phyloP scores from a whole-genome alignment of 2,113 vertebrate species.

The Mormyrus iriodes region DNA sequence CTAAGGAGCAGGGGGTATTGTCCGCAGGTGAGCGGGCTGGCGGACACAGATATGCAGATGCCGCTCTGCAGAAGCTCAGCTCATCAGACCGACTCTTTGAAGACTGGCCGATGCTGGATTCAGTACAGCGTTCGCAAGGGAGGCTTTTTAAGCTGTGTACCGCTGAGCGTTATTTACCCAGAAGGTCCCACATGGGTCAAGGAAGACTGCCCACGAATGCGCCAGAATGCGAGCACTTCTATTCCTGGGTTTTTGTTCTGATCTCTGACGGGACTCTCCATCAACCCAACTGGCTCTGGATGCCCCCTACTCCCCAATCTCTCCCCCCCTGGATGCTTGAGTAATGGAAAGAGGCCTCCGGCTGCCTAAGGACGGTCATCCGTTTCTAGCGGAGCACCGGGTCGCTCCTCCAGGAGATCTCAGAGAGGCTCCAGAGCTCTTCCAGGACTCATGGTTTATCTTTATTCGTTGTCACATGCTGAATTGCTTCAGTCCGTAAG shows the following conservation, averaged over 20 bases:
- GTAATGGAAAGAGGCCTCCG: neutral
- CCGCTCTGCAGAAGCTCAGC: constrained; percentile 5
- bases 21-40: neutral
- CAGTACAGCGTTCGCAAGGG: neutral
- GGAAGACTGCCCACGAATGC: neutral
- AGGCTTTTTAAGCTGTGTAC: neutral
- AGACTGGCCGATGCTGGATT: neutral
- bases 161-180: neutral
- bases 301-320: neutral
- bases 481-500: neutral
- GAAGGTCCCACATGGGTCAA: neutral
- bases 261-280: neutral
- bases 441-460: neutral
- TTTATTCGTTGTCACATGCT: neutral
- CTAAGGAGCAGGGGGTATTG: neutral
- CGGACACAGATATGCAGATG: constrained; percentile 17
- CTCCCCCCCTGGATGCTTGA: neutral
- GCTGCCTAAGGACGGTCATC: neutral
- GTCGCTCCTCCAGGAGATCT: neutral
- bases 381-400: neutral
- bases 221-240: neutral
- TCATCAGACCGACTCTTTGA: constrained; percentile 9
- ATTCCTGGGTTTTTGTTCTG: constrained; percentile 1
- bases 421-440: neutral
- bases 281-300: neutral